phyloP scores from a whole-genome alignment of 1,140 invertebrate species.

The Aphaenogaster rudis region DNA sequence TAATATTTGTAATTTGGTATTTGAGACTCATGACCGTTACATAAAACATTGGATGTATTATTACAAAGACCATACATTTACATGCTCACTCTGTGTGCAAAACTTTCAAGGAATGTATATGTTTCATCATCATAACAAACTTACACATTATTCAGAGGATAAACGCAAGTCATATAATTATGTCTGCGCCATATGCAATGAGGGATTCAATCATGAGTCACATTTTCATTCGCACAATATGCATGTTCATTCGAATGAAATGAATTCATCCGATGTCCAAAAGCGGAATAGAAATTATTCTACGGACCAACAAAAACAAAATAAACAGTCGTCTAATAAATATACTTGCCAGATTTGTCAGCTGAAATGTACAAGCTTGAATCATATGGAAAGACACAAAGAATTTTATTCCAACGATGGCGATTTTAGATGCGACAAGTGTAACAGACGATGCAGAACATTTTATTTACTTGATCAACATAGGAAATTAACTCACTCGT shows the following conservation, averaged over 20 bases:
- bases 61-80: constrained; percentile 49
- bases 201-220: constrained; percentile 74
- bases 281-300: neutral
- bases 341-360: constrained; percentile 69
- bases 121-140: constrained; percentile 74
- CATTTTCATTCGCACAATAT: constrained; percentile 75
- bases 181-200: constrained; percentile 72
- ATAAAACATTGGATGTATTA: constrained; percentile 72
- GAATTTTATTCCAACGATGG: constrained; percentile 73
- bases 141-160: constrained; percentile 67
- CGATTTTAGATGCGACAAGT: constrained; percentile 73
- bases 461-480: constrained; percentile 63
- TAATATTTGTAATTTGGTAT: constrained; percentile 70
- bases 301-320: neutral
- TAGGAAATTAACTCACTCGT: constrained; percentile 62
- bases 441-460: constrained; percentile 66
- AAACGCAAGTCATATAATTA: constrained; percentile 44
- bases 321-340: neutral
- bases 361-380: constrained; percentile 55
- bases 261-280: neutral
- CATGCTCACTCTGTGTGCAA: constrained; percentile 69
- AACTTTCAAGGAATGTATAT: constrained; percentile 75
- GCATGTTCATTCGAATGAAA: constrained; percentile 70
- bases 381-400: constrained; percentile 61
- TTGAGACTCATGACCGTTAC: constrained; percentile 72